Evolutionary conservation across 2,113 vertebrate species (phyloP).

Genomic region (Chamaetylas fuelleborni): DNA sequence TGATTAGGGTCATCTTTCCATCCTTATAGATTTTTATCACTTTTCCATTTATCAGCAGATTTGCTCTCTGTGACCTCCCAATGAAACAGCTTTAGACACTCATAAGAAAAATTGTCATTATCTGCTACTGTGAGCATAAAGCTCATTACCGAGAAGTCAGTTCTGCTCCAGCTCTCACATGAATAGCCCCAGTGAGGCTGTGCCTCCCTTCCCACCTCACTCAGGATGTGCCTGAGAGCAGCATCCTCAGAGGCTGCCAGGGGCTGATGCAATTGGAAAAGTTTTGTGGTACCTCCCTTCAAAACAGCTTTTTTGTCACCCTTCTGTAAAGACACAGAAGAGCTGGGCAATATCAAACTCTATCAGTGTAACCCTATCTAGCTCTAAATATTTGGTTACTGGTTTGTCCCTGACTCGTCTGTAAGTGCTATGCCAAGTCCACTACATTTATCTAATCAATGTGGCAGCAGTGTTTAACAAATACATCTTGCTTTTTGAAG

Average conservation of each 20-base stretch:
- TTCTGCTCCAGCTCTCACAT: constrained; percentile 14
- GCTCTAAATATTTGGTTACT: constrained; percentile 18
- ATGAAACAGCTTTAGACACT: constrained; percentile 15
- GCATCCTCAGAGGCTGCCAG: background rate
- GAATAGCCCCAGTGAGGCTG: background rate
- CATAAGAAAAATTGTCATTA: constrained; percentile 39
- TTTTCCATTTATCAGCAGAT: constrained; percentile 19
- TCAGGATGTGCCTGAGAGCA: background rate
- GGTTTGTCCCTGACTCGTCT: background rate
- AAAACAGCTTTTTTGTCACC: background rate
- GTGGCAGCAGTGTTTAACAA: background rate
- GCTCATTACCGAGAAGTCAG: constrained; percentile 23
- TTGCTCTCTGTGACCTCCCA: constrained; percentile 17
- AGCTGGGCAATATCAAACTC: background rate
- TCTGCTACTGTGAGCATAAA: background rate
- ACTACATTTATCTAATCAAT: constrained; percentile 22
- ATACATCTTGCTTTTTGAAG: background rate
- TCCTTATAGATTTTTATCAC: constrained; percentile 53
- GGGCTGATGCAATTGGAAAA: background rate
- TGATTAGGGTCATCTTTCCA: constrained; percentile 31
- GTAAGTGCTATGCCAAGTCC: background rate
- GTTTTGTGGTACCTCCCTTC: background rate
- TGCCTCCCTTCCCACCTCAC: background rate
- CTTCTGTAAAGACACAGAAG: background rate
- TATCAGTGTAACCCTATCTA: constrained; percentile 6